These are phyloP conservation scores for Dolichomitus sp. DNA, from an alignment of 2,888 invertebrate species.

Conservation along the genomic window DNA sequence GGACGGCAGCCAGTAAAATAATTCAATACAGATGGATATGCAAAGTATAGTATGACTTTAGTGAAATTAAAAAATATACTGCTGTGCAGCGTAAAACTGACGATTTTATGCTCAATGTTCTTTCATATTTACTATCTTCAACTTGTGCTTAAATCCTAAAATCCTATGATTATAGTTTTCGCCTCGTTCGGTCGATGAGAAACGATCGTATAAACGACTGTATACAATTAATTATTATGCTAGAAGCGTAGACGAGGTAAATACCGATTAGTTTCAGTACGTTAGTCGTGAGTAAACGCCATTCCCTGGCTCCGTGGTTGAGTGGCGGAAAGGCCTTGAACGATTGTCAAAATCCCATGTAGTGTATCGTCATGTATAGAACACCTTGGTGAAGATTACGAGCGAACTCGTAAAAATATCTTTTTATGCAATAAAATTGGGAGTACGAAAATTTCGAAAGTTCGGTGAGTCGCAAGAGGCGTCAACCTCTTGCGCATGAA, in stretches of 20 bases:
- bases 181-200: neutral
- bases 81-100: neutral
- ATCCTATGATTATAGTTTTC: neutral
- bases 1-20: neutral
- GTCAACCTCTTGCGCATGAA: no score
- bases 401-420: neutral
- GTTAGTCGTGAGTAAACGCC: slow-evolving; percentile 13
- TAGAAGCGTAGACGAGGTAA: slow-evolving; percentile 15
- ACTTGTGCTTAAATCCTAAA: neutral
- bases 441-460: no score
- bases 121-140: neutral
- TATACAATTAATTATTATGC: slow-evolving; percentile 14
- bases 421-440: neutral
- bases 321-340: neutral
- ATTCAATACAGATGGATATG: neutral
- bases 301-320: neutral
- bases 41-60: neutral
- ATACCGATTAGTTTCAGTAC: slow-evolving; percentile 18
- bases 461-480: neutral
- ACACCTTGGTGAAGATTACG: neutral
- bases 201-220: neutral
- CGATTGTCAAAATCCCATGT: neutral
- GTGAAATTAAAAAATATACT: neutral
- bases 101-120: neutral
- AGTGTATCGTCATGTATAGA: neutral